phyloP scores from a whole-genome alignment of 53 echinoderm and acorn worm genomes.

The Mesocentrotus franciscanus region DNA sequence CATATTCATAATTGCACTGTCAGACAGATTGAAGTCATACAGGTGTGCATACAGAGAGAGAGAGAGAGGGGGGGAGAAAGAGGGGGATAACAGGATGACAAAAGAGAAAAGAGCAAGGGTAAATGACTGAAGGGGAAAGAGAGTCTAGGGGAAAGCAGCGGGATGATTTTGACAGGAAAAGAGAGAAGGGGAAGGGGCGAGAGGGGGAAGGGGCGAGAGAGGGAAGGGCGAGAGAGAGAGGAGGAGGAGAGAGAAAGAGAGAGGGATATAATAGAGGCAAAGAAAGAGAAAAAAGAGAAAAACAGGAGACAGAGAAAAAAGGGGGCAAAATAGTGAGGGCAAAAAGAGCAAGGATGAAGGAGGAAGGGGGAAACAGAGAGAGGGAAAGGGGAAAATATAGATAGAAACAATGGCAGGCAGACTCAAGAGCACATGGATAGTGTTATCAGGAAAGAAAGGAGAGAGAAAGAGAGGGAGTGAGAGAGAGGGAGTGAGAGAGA shows the following conservation, averaged over 20 bases:
- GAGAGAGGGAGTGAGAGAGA: background rate
- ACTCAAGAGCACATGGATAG: background rate
- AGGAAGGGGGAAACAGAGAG: too few relatives aligned
- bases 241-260: background rate
- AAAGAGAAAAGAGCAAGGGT: background rate
- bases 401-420: background rate
- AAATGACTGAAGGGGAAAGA: background rate
- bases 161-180: background rate
- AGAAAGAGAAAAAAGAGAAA: background rate
- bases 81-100: background rate
- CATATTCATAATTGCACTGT: constrained; percentile 23
- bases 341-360: background rate
- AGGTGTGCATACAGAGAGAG: background rate
- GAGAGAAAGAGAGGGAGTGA: background rate
- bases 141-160: background rate
- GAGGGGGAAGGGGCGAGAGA: background rate
- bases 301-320: background rate
- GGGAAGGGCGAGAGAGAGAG: background rate
- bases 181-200: background rate
- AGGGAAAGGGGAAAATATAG: background rate
- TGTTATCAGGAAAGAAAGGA: background rate
- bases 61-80: background rate
- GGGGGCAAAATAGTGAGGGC: background rate
- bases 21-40: background rate
- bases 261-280: background rate